Base-by-base conservation (phyloP, 2,113 vertebrate genomes). In the Deroptyus accipitrinus region DNA sequence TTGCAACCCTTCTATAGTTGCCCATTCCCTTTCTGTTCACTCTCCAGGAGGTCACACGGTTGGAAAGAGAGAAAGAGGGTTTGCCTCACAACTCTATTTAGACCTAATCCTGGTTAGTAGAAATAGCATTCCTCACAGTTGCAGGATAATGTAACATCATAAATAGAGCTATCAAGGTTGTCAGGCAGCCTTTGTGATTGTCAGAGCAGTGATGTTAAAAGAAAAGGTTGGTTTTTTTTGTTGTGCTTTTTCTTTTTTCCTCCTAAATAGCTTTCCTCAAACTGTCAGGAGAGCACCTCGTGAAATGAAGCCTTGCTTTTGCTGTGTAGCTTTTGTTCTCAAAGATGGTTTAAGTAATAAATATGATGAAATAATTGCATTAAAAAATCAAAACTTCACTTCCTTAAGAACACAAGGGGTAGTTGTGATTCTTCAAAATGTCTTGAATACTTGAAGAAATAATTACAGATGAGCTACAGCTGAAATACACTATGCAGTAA, bases 161-260 rank as follows among this genome's bases (percentile, higher is more conserved):
- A 96, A 97, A 97, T 96, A 96, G 96, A 97, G 96, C 95, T 94
- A 97, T 97, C 97, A 97, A 89, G 96, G 83, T 94, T 97, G 95
- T 97, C 97, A 97, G 93, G 85, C 90, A 93, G 95, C 74, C 77
- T 97, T 96, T 97, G 95, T 97, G 93, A 91, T 94, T 96, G 95
- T 96, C 97, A 97, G 96, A 96, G 87, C 88, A 91, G 77, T 87
- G 97, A 96, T 92, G 92, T 94, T 96, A 94, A 95, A 95, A 96
- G 95, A 96, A 95, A 96, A 81, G 82, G 57, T 24, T 35, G 19
- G 3, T 0, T 2, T 44, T 95, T 63, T 48, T 23, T 48, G 8
- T 31, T 46, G 31, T 73, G 48, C 27, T 44, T 41, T 51, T 33
- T 44, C 31, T n/a, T 41, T 69, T 20, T 11, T 25, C 9, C 9